Evolutionary conservation across 2,888 invertebrate species (phyloP), one percentile per base, ranked within the genome.

Genomic region (Prostheceraeus crozeri): DNA sequence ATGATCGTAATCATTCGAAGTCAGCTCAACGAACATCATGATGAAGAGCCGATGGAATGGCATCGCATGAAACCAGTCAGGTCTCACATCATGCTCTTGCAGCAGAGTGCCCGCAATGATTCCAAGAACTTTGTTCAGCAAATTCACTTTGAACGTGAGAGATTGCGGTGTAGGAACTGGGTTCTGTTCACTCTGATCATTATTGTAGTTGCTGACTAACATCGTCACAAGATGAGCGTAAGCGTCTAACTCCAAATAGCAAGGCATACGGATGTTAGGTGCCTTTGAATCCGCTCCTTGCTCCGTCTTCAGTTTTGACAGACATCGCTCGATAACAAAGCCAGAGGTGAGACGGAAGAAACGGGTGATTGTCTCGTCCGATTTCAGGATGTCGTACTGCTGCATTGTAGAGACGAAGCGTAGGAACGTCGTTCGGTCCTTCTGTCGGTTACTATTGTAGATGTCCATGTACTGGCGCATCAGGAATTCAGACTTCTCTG

Each of bases 1-100:
- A 25, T 46, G 25, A 6, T 55, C 55, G n/a, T n/a, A n/a, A 3
- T 35, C 4, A 55, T 23, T 55, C 65, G 87, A 85, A 73, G 90
- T 94, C 71, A 99, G 82, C 72, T 98, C 98, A 63, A 94, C 83
- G 78, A 96, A 96, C 45, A 98, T 82, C 83, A 93, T 90, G 63
- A 96, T 86, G 69, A 98, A 85, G 65, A 98, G 85, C 53, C 98
- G 83, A 75, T 98, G 94, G 77, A 96, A 99, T 1, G 98, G 94
- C 70, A 98, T 80, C 77, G 96, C 94, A 72, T 96, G 93, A 79
- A 98, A 98, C 64, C 87, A 88, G 0, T 83, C 82, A 60, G 84
- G 83, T 51, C 89, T 84, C 65, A 87, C 84, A 66, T 98, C 96
- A 69, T 96, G 96, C 75, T 99, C 98, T 77, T 91, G 90, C 57